phyloP scores from a whole-genome alignment of 2,113 vertebrate species.

The Oryzias javanicus region DNA sequence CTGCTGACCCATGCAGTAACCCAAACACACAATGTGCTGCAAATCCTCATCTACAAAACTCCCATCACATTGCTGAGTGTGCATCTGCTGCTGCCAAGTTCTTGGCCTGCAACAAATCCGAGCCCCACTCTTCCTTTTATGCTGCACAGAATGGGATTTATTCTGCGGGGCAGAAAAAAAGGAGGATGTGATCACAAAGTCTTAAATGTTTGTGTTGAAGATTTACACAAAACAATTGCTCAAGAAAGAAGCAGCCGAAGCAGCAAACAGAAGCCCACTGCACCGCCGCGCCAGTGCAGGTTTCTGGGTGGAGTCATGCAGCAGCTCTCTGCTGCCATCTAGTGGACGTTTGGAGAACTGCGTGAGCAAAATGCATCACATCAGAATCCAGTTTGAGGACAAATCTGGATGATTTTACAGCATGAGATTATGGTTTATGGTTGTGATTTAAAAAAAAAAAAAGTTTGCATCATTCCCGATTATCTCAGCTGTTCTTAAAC shows the following conservation, averaged over 20 bases:
- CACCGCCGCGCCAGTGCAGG: background rate
- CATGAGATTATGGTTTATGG: too few relatives aligned
- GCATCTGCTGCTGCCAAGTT: conserved; percentile 45
- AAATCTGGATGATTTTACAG: too few relatives aligned
- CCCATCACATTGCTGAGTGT: conserved; percentile 41
- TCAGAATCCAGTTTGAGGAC: too few relatives aligned
- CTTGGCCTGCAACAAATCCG: conserved; percentile 4
- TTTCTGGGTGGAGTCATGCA: fast-evolving
- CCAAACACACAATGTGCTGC: conserved; percentile 14
- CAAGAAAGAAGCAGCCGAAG: background rate
- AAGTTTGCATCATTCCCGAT: too few relatives aligned
- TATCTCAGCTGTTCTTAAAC: too few relatives aligned
- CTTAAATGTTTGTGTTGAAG: too few relatives aligned
- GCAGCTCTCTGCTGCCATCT: conserved; percentile 9
- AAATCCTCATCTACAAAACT: conserved; percentile 29
- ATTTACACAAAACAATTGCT: too few relatives aligned
- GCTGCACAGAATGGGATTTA: background rate
- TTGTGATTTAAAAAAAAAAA: too few relatives aligned
- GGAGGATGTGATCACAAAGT: background rate
- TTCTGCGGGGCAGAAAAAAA: background rate
- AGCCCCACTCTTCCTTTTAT: background rate
- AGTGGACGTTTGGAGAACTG: background rate
- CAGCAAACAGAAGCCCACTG: background rate
- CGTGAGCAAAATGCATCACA: background rate
- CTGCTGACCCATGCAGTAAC: conserved; percentile 61